Conservation (phyloP, 2,888 invertebrate species). For the Sarcophaga carnaria region DNA sequence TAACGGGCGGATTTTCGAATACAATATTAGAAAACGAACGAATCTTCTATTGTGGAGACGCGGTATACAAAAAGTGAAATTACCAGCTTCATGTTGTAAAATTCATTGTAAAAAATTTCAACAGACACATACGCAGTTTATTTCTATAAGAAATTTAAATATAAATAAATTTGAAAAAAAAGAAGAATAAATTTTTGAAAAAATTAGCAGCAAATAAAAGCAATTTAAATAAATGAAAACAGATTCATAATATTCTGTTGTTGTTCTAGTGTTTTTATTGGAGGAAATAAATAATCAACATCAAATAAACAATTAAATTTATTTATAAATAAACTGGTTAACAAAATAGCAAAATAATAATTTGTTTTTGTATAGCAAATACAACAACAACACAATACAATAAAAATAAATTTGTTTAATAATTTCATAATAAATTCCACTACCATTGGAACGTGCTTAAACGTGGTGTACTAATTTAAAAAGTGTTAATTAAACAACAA, state of each 20-base stretch:
- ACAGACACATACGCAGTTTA: neutral
- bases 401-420: neutral
- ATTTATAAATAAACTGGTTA: neutral
- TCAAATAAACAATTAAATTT: neutral
- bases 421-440: neutral
- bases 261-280: neutral
- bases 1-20: slow-evolving; percentile 44
- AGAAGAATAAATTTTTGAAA: too few species aligned
- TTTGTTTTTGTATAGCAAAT: slow-evolving; percentile 5
- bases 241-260: neutral
- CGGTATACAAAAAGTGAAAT: neutral
- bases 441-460: neutral
- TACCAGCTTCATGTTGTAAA: neutral
- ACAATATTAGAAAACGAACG: slow-evolving; percentile 20
- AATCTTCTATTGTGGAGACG: neutral
- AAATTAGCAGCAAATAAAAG: neutral
- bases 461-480: neutral
- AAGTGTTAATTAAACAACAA: neutral
- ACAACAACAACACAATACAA: neutral
- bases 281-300: neutral
- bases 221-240: neutral
- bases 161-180: too few species aligned
- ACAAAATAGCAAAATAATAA: neutral
- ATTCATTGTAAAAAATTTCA: neutral
- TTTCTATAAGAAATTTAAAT: neutral